Evolutionary conservation across 2,888 invertebrate species (phyloP).

Genomic region (Teleiodes luculella): DNA sequence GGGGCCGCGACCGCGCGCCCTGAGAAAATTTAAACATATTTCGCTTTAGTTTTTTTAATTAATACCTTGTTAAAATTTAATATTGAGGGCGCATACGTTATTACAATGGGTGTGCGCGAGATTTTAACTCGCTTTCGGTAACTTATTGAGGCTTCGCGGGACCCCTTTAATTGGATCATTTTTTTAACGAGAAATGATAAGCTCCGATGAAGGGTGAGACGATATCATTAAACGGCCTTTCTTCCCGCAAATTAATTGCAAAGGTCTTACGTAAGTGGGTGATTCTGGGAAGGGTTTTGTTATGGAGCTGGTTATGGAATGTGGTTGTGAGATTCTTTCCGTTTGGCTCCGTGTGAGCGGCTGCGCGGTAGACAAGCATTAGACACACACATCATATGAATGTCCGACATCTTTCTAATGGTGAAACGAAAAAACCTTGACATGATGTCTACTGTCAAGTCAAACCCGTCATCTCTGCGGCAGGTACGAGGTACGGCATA

Average conservation of each 20-base stretch:
- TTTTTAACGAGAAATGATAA: constrained; percentile 74
- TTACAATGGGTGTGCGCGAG: constrained; percentile 77
- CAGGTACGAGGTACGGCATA: background rate
- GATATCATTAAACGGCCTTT: constrained; percentile 47
- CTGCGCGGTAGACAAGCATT: constrained; percentile 46
- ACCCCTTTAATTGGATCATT: constrained; percentile 72
- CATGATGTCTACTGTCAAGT: constrained; percentile 16
- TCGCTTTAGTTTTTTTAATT: constrained; percentile 79
- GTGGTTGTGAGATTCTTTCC: constrained; percentile 24
- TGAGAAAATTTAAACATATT: constrained; percentile 77
- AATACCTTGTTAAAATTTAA: constrained; percentile 80
- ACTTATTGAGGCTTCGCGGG: constrained; percentile 65
- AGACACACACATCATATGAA: constrained; percentile 24
- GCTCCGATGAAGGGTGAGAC: constrained; percentile 55
- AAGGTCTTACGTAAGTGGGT: constrained; percentile 9
- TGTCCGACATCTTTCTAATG: constrained; percentile 4
- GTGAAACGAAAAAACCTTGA: constrained; percentile 1
- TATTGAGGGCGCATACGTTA: constrained; percentile 76
- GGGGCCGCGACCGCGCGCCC: constrained; percentile 60
- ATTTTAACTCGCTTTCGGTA: constrained; percentile 72
- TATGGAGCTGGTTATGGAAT: constrained; percentile 27
- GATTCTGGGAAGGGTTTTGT: constrained; percentile 15
- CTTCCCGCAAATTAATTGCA: constrained; percentile 46
- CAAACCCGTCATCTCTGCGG: constrained; percentile 6
- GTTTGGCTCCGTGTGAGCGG: constrained; percentile 27